phyloP scores from a whole-genome alignment of 2,797 vertebrate species.

The Falco novaeseelandiae region DNA sequence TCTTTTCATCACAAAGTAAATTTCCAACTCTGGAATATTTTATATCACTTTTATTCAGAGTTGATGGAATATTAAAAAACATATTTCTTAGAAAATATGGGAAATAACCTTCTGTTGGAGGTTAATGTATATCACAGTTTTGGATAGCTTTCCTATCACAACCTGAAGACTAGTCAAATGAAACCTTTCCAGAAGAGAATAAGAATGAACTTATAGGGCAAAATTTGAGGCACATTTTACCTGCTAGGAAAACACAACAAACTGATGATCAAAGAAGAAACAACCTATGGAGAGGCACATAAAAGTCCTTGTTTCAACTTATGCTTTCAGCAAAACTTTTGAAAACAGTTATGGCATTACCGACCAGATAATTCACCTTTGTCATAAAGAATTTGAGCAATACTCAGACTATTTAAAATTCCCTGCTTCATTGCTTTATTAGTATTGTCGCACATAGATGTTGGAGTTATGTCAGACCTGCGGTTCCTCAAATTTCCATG shows the following conservation, averaged over 20 bases:
- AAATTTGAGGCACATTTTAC: conserved; percentile 14
- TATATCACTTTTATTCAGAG: not conserved
- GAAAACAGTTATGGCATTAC: not conserved
- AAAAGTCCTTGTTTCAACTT: conserved; percentile 20
- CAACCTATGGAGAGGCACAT: not conserved
- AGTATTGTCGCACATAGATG: not conserved
- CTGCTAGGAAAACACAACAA: conserved; percentile 31
- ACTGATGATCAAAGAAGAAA: conserved; percentile 36
- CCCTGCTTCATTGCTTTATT: not conserved
- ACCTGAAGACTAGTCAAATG: not conserved
- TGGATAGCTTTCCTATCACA: not conserved
- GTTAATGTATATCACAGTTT: not conserved
- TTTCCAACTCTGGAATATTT: not conserved
- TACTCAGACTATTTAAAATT: conserved; percentile 5
- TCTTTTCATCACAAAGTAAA: not conserved
- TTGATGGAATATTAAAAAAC: not conserved
- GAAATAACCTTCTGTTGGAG: not conserved
- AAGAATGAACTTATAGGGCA: conserved; percentile 18
- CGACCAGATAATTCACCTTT: not conserved
- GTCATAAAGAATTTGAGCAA: not conserved
- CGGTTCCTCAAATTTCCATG: not conserved
- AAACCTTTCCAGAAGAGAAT: conserved; percentile 1
- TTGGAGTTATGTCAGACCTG: not conserved
- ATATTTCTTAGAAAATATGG: not conserved
- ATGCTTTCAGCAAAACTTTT: conserved; percentile 17